Conservation (phyloP, 2,113 vertebrate genomes). For the Ictidomys tridecemlineatus region DNA sequence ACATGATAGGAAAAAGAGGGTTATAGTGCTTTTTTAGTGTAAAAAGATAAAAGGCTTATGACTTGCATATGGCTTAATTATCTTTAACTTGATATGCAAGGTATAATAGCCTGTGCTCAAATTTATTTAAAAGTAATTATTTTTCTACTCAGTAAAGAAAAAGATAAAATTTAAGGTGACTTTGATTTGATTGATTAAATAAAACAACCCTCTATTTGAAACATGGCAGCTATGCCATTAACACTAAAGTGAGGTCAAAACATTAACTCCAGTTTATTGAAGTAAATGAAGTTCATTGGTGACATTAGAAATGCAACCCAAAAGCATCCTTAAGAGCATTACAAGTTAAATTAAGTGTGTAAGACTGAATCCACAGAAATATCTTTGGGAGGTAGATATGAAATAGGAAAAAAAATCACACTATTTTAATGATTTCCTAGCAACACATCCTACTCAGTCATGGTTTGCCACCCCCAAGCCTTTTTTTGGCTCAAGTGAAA, state of each 20-base stretch:
- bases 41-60: slow-evolving; percentile 37
- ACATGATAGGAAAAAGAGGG: not conserved
- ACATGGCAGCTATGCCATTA: not conserved
- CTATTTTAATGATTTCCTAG: slow-evolving; percentile 70
- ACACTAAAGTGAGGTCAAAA: slow-evolving; percentile 46
- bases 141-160: slow-evolving; percentile 35
- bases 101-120: slow-evolving; percentile 32
- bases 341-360: slow-evolving; percentile 53
- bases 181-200: slow-evolving; percentile 59
- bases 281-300: slow-evolving; percentile 43
- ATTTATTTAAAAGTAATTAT: slow-evolving; percentile 46
- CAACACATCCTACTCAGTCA: slow-evolving; percentile 56
- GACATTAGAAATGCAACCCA: slow-evolving; percentile 34
- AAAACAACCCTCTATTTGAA: not conserved
- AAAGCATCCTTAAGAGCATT: slow-evolving; percentile 56
- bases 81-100: slow-evolving; percentile 59
- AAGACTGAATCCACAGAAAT: slow-evolving; percentile 60
- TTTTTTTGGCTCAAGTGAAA: slow-evolving; percentile 40
- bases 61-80: slow-evolving; percentile 35
- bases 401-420: slow-evolving; percentile 37
- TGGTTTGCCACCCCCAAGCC: slow-evolving; percentile 53
- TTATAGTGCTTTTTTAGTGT: not conserved
- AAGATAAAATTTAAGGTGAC: slow-evolving; percentile 42
- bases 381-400: slow-evolving; percentile 53
- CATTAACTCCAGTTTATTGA: slow-evolving; percentile 43